phyloP scores from a whole-genome alignment of 2,113 vertebrate species.

The Chelonoidis abingdonii region DNA sequence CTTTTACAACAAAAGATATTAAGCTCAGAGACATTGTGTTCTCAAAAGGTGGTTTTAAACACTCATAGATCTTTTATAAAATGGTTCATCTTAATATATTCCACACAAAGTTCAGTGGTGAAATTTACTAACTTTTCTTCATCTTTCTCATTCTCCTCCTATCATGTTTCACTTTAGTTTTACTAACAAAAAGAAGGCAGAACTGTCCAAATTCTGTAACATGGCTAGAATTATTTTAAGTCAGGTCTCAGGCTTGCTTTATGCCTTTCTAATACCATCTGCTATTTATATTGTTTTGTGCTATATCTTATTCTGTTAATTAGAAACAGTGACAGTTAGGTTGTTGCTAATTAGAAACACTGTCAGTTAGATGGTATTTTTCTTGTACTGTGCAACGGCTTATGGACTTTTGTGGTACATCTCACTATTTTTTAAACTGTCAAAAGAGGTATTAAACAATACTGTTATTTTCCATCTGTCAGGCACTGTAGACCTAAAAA shows the following conservation, averaged over 20 bases:
- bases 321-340: conserved; percentile 40
- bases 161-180: conserved; percentile 61
- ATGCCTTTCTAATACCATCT: conserved; percentile 70
- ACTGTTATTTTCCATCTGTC: neutral
- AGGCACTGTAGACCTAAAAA: neutral
- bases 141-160: conserved; percentile 31
- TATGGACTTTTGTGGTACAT: neutral
- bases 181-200: conserved; percentile 43
- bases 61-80: conserved; percentile 26
- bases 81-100: conserved; percentile 44
- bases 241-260: conserved; percentile 70
- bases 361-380: conserved; percentile 11
- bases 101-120: conserved; percentile 18
- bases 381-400: neutral
- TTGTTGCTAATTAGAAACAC: conserved; percentile 52
- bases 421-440: neutral
- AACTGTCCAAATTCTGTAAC: conserved; percentile 53
- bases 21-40: neutral
- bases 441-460: neutral
- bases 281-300: conserved; percentile 36
- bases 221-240: conserved; percentile 56
- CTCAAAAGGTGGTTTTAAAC: neutral
- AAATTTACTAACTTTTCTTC: conserved; percentile 62
- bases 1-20: neutral
- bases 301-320: conserved; percentile 60